Evolutionary conservation across 2,797 vertebrate genomes (phyloP).

Genomic region (Microctenopoma steveboyesi): DNA sequence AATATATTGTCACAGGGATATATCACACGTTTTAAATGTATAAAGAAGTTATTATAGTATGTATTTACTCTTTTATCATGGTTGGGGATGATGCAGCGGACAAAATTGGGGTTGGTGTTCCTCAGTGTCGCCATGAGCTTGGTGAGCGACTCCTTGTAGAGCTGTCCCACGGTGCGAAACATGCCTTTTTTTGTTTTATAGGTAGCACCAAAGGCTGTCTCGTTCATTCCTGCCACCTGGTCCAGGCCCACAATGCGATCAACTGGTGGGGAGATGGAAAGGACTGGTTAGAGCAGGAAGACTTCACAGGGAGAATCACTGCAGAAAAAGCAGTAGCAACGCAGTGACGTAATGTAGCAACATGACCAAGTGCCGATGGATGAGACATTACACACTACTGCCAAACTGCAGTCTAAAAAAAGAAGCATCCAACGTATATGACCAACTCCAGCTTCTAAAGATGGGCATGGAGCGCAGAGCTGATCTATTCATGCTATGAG

Average conservation of each 20-base stretch:
- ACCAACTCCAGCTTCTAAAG: slow-evolving; percentile 35
- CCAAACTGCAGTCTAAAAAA: slow-evolving; percentile 36
- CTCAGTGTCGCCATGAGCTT: slow-evolving; percentile 97
- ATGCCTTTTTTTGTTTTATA: slow-evolving; percentile 99
- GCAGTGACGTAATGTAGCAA: slow-evolving; percentile 38
- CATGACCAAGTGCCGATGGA: slow-evolving; percentile 57
- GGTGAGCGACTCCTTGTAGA: slow-evolving; percentile 97
- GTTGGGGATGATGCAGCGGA: slow-evolving; percentile 98
- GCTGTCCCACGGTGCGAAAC: slow-evolving; percentile 97
- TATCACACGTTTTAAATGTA: too few relatives aligned
- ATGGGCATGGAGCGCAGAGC: slow-evolving; percentile 7
- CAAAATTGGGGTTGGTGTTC: slow-evolving; percentile 98
- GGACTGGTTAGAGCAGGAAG: slow-evolving; percentile 17
- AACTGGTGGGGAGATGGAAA: slow-evolving; percentile 79
- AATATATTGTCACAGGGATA: too few relatives aligned
- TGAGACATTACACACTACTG: slow-evolving; percentile 35
- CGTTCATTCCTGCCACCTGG: slow-evolving; percentile 96
- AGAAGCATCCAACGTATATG: slow-evolving; percentile 18
- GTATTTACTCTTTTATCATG: slow-evolving; percentile 92
- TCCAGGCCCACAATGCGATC: slow-evolving; percentile 98
- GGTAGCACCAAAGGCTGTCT: slow-evolving; percentile 93
- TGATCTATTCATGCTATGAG: background rate
- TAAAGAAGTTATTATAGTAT: background rate
- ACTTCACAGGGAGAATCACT: background rate
- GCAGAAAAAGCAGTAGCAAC: slow-evolving; percentile 20